Evolutionary conservation across 2,797 vertebrate species (phyloP), one percentile per base, ranked within the genome.

Genomic region (Lepus oiostolus): DNA sequence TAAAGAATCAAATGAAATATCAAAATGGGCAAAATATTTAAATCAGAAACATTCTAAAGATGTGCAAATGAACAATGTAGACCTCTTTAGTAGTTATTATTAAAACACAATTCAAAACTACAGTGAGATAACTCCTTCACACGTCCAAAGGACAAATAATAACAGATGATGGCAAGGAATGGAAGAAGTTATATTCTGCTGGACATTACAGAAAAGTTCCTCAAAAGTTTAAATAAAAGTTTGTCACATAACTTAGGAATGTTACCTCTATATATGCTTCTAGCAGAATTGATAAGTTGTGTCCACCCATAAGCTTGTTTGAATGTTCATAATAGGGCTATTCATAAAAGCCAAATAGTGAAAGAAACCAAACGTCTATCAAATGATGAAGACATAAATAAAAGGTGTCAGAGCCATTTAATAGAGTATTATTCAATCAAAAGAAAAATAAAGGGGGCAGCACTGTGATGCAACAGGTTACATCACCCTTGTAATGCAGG

Each of bases 151-250:
- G 28, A 60, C 68, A 82, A 79, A 86, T 7, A 47, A 65, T 75
- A 91, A 83, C 4, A 85, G 84, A 13, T 42, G 2, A 30, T 62
- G 22, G 67, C 67, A 82, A 63, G 60, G 60, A 32, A 62, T 5
- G 70, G 8, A 19, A 42, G 35, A 88, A 95, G 81, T 58, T 30
- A n/a, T n/a, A 47, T 0, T 12, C 26, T 32, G 35, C 58, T 88
- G 70, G 47, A 22, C 28, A 86, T 30, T 91, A 42, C 42, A 42
- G 42, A 42, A 42, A 42, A 42, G 58, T 74, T 89, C 30, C 54
- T 91, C 76, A 89, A 82, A 81, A 70, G 77, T 32, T 71, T 58
- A 90, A 93, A 72, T 19, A 62, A 76, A 62, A 77, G 92, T 35
- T 76, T 87, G 14, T 4, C 12, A 47, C 42, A 62, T 58, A 81